Percentiles rank a stretch among this genome's conserved stretches.
Evolutionary conservation across 2,797 vertebrate genomes (phyloP).

Genomic region (Toxotes lorentzi): DNA sequence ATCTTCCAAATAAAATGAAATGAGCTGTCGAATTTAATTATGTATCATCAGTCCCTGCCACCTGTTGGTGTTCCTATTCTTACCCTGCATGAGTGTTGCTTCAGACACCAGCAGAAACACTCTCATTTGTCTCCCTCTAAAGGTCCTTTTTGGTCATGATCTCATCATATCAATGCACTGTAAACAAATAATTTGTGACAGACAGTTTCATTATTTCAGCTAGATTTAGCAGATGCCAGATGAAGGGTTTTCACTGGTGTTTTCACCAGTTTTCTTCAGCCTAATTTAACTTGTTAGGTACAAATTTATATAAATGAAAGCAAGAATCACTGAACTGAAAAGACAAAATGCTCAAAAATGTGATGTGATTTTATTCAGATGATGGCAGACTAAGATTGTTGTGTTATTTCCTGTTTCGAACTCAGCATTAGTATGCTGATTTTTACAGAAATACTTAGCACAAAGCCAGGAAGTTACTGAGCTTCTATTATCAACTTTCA

Average conservation of each 20-base stretch:
- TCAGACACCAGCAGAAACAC: constrained; percentile 8
- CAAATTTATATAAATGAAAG: not conserved
- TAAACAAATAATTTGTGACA: not conserved
- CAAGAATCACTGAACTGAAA: not conserved
- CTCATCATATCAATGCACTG: constrained; percentile 10
- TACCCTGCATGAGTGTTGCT: constrained; percentile 22
- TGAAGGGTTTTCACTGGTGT: not conserved
- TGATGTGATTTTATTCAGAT: not conserved
- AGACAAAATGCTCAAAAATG: too few species aligned
- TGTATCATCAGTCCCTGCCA: constrained; percentile 52
- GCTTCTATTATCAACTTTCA: not conserved
- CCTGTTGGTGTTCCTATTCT: constrained; percentile 71
- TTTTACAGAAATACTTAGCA: constrained; percentile 21
- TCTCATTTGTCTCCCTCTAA: constrained; percentile 76
- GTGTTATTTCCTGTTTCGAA: constrained; percentile 29
- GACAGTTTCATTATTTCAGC: constrained; percentile 11
- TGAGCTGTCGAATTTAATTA: constrained; percentile 56
- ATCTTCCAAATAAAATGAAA: constrained; percentile 58
- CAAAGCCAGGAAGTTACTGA: not conserved
- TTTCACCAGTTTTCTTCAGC: not conserved
- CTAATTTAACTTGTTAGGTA: not conserved
- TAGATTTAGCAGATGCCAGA: not conserved
- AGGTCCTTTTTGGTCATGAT: constrained; percentile 60
- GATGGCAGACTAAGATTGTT: not conserved
- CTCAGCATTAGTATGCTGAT: not conserved